Percentiles rank a stretch among this genome's conserved stretches.
Evolutionary conservation across 2,797 vertebrate genomes (phyloP).

Genomic region (Enteromius unitaeniatus): DNA sequence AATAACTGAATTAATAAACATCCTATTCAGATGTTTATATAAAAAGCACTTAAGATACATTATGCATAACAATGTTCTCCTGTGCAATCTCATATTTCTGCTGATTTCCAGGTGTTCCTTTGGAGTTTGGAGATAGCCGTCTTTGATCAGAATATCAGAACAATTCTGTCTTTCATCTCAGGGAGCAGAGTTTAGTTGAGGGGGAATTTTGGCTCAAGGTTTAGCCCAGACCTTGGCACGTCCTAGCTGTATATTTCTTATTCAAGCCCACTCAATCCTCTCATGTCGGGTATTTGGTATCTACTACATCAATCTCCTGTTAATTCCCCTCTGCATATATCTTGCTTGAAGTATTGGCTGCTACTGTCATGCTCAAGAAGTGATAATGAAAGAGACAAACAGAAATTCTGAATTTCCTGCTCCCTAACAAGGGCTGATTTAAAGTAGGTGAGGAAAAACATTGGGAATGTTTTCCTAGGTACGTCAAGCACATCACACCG

Average conservation of each 20-base stretch:
- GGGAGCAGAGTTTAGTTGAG: slow-evolving; percentile 71
- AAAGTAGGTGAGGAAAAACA: slow-evolving; percentile 32
- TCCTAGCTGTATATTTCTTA: slow-evolving; percentile 71
- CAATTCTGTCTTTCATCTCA: slow-evolving; percentile 78
- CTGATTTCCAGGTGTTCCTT: slow-evolving; percentile 79
- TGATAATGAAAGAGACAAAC: slow-evolving; percentile 25
- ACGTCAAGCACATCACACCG: slow-evolving; percentile 59
- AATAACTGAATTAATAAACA: slow-evolving; percentile 71
- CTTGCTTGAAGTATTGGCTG: slow-evolving; percentile 53
- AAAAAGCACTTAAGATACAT: slow-evolving; percentile 77
- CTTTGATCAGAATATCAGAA: slow-evolving; percentile 81
- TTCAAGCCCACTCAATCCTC: slow-evolving; percentile 74
- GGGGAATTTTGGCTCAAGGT: slow-evolving; percentile 76
- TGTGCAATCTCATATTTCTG: slow-evolving; percentile 71
- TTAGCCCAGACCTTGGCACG: slow-evolving; percentile 66
- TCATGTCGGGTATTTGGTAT: slow-evolving; percentile 73
- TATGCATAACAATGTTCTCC: slow-evolving; percentile 73
- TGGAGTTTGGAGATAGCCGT: slow-evolving; percentile 66
- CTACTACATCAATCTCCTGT: slow-evolving; percentile 75
- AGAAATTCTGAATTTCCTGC: slow-evolving; percentile 17
- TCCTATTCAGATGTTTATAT: slow-evolving; percentile 77
- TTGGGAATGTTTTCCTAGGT: slow-evolving; percentile 42
- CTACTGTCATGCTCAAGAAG: slow-evolving; percentile 7
- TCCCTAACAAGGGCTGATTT: slow-evolving; percentile 32
- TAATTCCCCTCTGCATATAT: slow-evolving; percentile 71